phyloP scores from a whole-genome alignment of 2,113 vertebrate genomes.

The Actinemys pallida region DNA sequence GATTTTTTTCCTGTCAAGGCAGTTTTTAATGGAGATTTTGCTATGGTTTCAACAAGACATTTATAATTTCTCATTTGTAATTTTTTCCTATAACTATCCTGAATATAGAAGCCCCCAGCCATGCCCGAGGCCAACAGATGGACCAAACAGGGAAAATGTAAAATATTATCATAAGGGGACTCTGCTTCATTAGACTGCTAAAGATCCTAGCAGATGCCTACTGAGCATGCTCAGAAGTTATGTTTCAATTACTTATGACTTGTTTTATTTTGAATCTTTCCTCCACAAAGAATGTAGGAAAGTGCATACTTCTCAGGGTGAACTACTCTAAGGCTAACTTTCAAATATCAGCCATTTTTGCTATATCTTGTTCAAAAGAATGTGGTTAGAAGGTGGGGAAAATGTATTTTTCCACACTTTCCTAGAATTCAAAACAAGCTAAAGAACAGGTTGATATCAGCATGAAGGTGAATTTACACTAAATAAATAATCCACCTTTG shows the following conservation, averaged over 20 bases:
- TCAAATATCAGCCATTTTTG: slow-evolving; percentile 14
- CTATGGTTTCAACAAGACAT: background rate
- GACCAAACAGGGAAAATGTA: background rate
- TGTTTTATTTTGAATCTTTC: background rate
- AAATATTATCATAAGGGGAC: background rate
- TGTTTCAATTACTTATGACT: background rate
- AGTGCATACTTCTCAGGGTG: background rate
- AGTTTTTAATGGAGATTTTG: background rate
- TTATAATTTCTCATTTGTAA: fast-evolving
- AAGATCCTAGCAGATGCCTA: background rate
- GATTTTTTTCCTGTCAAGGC: background rate
- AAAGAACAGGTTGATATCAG: background rate
- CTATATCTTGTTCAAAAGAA: background rate
- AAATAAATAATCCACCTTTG: background rate
- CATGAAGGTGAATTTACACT: background rate
- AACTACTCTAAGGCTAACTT: background rate
- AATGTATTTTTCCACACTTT: background rate
- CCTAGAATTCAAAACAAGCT: background rate
- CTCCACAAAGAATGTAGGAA: background rate
- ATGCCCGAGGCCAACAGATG: background rate
- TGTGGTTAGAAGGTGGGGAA: background rate
- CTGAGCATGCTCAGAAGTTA: background rate
- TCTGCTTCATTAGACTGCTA: background rate
- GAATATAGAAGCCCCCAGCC: background rate
- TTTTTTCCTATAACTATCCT: background rate